Percentiles rank a stretch among this genome's conserved stretches.
These are phyloP conservation scores for Aleiodes leptofemur DNA, from an alignment of 2,888 invertebrate species.

Conservation along the genomic window DNA sequence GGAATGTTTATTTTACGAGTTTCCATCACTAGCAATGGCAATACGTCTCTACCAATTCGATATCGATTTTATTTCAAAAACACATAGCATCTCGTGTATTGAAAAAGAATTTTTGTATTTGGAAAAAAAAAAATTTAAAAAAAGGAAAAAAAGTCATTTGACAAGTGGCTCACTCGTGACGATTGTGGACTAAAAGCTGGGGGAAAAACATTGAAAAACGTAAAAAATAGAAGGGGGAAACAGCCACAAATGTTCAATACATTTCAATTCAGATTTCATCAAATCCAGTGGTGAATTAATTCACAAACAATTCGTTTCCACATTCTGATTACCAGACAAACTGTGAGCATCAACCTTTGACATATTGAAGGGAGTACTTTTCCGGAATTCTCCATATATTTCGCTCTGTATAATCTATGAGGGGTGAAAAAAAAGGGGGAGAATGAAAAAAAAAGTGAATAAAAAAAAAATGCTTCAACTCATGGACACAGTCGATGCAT, in stretches of 20 bases:
- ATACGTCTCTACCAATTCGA: constrained; percentile 47
- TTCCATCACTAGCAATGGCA: constrained; percentile 51
- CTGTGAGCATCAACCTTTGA: constrained; percentile 3
- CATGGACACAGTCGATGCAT: constrained; percentile 29
- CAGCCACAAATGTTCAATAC: not conserved
- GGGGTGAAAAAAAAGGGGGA: not conserved
- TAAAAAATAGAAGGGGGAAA: not conserved
- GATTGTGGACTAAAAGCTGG: constrained; percentile 1
- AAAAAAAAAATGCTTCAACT: constrained; percentile 30
- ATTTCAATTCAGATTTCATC: constrained; percentile 23
- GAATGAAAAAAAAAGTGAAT: not conserved
- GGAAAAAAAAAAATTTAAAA: constrained; percentile 13
- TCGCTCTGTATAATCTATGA: constrained; percentile 9
- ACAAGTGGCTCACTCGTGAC: constrained; percentile 15
- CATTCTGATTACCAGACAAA: constrained; percentile 11
- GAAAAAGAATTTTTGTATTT: constrained; percentile 19
- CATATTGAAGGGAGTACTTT: not conserved
- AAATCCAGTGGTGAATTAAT: not conserved
- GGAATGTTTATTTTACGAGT: constrained; percentile 58
- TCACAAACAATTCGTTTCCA: not conserved
- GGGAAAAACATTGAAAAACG: not conserved
- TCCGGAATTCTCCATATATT: not conserved
- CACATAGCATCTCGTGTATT: constrained; percentile 2
- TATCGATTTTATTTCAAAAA: constrained; percentile 45
- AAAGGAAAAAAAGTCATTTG: constrained; percentile 11